Percentiles rank a stretch among this genome's conserved stretches.
These are phyloP conservation scores for Hipposideros larvatus DNA, from an alignment of 2,797 vertebrate species.

Conservation along the genomic window DNA sequence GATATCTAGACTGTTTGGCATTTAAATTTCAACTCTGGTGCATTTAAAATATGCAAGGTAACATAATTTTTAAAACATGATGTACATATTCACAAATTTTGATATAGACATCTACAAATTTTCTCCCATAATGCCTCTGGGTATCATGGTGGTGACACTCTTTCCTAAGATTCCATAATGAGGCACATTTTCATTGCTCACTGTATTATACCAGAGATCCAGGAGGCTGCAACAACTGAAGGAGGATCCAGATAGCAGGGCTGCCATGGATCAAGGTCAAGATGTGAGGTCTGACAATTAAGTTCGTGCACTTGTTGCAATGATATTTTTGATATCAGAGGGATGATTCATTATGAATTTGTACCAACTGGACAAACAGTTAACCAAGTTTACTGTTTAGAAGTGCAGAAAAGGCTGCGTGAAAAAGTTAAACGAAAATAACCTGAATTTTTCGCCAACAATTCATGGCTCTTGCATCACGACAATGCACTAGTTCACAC, in stretches of 20 bases:
- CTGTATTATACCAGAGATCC: background rate
- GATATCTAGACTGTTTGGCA: conserved; percentile 72
- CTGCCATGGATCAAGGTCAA: background rate
- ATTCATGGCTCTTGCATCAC: no score
- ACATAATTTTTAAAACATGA: conserved; percentile 38
- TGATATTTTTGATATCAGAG: no score
- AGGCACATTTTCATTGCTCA: background rate
- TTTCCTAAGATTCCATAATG: background rate
- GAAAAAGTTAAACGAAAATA: no score
- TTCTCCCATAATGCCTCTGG: background rate
- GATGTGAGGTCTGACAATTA: no score
- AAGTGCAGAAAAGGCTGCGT: no score
- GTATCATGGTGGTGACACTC: background rate
- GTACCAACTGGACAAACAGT: no score
- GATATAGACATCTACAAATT: background rate
- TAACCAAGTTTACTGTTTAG: no score
- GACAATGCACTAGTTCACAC: no score
- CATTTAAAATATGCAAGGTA: conserved; percentile 68
- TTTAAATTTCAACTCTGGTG: conserved; percentile 73
- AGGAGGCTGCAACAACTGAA: background rate
- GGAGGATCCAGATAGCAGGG: background rate
- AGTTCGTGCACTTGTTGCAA: no score
- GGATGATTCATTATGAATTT: no score
- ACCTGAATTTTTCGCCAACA: no score
- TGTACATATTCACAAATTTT: background rate